Evolutionary conservation across 92 coral and sea anemone species (phyloP), one percentile per base, ranked within the genome.

Genomic region (Palythoa grandis): DNA sequence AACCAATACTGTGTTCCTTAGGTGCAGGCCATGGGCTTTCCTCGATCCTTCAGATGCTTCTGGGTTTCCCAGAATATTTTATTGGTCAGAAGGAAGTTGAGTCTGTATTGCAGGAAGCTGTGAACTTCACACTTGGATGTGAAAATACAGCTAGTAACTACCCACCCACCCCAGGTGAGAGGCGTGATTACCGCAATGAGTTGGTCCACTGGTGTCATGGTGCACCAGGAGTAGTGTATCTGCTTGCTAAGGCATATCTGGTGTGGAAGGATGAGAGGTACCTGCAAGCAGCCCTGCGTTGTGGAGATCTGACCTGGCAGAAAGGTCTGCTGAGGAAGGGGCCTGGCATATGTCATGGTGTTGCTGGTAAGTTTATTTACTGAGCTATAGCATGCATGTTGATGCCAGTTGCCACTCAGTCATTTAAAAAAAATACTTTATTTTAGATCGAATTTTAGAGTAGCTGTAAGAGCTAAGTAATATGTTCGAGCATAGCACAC

Each of bases 181-280:
- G 67, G 14, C 67, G 89, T 20, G 89, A 84, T 40, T 71, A 76
- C 35, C 88, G 72, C 11, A 65, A 90, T 87, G 94, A 90, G 83
- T 88, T 96, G 76, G 92, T 94, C 10, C 98, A 96, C 71, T 96
- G 98, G 98, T 96, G 98, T 53, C 98, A 96, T 88, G 98, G 98
- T 15, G 96, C 95, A 3, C 98, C 98, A 7, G 98, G 98, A 2
- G 98, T 96, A 2, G 95, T 96, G 77, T 96, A 94, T 61, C 85
- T 96, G 11, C 86, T 96, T 78, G 98, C 83, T 53, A 96, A 96
- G 83, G 98, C 98, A 14, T 96, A 92, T 88, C 82, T 94, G 22
- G 87, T 83, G 3, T 96, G 98, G 98, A 93, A 89, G 14, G 98
- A 96, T 70, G 94, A 91, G 65, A 92, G 92, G 88, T 96, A 92